Base-by-base conservation (phyloP, 2,888 invertebrate species). In the Electrophaes corylata region DNA sequence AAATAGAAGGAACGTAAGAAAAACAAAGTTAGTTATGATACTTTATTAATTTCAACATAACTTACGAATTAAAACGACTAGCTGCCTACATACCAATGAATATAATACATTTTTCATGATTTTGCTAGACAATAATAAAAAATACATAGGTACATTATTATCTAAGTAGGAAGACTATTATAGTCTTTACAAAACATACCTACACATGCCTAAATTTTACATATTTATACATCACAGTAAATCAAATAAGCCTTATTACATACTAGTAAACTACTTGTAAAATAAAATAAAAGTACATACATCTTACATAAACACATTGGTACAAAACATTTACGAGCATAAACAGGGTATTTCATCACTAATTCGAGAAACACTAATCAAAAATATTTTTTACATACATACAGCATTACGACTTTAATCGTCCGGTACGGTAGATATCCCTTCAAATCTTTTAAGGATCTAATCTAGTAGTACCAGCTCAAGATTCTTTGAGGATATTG, bases 211-310 rank as follows among this genome's bases (percentile, higher is more conserved):
- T 14, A 44, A 16, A 23, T 35, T n/a, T 39, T 2, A 20, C 39
- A 45, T 26, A 43, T 4, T 44, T 26, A 69, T 72, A 77, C 51
- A 61, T 66, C 74, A 75, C 62, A 76, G 58, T 39, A 52, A 52
- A 57, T 35, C 26, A 35, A 46, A 40, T 18, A 37, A 35, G 12
- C 12, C 16, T 10, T 16, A 40, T 4, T 11, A 1, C 11, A 39
- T 4, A 18, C 18, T 10, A 10, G 4, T 39, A n/a, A n/a, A n/a
- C n/a, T 16, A 18, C 11, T 11, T 39, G 5, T 14, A 35, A 14
- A 35, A 4, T 35, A 35, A 12, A 35, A 12, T 26, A 5, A 26
- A 10, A 6, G 10, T 26, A 35, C 14, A 14, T 35, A 4, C 2
- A 35, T 35, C 14, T 37, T 37, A 10, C 16, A 2, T 16, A 10